phyloP scores from a whole-genome alignment of 1,140 invertebrate species.

The Drosophila setifemur region DNA sequence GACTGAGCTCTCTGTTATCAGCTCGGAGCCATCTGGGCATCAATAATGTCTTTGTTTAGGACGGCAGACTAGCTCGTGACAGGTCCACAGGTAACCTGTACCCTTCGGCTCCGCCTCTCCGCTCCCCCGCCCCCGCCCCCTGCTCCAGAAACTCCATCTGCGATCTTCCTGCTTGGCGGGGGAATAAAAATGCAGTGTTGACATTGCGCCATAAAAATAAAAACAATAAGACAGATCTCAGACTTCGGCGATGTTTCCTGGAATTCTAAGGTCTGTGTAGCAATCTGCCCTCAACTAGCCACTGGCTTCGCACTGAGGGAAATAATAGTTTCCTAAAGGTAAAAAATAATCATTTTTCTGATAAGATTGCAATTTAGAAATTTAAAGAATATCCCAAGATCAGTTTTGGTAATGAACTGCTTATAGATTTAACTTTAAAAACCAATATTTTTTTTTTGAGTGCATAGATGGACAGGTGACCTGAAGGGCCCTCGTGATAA shows the following conservation, averaged over 20 bases:
- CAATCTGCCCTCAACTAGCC: slow-evolving; percentile 21
- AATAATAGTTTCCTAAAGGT: not conserved
- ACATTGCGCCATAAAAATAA: slow-evolving; percentile 74
- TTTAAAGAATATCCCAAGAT: no score
- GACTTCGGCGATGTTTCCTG: slow-evolving; percentile 12
- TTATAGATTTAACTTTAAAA: no score
- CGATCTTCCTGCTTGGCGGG: not conserved
- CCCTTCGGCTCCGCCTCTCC: not conserved
- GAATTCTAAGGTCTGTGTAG: slow-evolving; percentile 38
- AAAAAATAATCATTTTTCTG: no score
- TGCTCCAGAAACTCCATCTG: slow-evolving; percentile 19
- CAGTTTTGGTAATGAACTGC: no score
- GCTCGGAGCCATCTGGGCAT: slow-evolving; percentile 67
- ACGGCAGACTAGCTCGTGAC: slow-evolving; percentile 41
- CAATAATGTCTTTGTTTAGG: slow-evolving; percentile 79
- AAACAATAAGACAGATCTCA: slow-evolving; percentile 33
- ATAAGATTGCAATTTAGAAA: no score
- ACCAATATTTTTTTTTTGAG: slow-evolving; percentile 6
- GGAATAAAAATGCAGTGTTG: slow-evolving; percentile 70
- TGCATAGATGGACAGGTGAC: slow-evolving; percentile 30
- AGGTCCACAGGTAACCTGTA: slow-evolving; percentile 37
- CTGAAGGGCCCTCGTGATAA: slow-evolving; percentile 29
- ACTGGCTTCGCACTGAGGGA: not conserved
- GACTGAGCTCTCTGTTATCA: slow-evolving; percentile 47
- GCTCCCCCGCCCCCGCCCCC: not conserved